Evolutionary conservation across 2,888 invertebrate species (phyloP), one percentile per base, ranked within the genome.

Genomic region (Didymodactylos carnosus): DNA sequence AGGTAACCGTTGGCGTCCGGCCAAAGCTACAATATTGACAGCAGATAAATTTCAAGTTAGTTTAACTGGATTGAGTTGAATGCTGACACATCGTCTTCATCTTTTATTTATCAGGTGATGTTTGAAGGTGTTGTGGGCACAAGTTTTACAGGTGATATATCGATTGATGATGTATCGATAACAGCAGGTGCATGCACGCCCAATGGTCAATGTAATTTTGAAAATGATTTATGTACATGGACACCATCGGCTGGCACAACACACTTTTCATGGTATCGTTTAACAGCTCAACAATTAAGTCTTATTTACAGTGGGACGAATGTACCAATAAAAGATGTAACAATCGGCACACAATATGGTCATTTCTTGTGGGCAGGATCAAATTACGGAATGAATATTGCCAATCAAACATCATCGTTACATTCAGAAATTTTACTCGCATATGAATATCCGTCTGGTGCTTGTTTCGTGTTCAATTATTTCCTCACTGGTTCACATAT

Each of bases 41-140:
- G 2, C 3, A 35, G 62, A 29, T 27, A 62, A 71, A 25, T 74
- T 53, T 69, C 71, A 71, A 53, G 74, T 74, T 39, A 25, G 43
- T 69, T 41, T 43, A 27, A 10, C 49, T 25, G n/a, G 14, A 39
- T 19, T 39, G 25, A 29, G 13, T 19, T 35, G 10, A 2, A 23
- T 13, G n/a, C 39, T 25, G 16, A 39, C 4, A 6, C 23, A 13
- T n/a, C 1, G 3, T 77, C 72, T 29, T 80, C 79, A 75, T 77
- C 76, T 19, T 75, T 46, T 41, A n/a, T n/a, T n/a, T n/a, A n/a
- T 53, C 75, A 53, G 70, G 69, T 69, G 16, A 29, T 76, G 10
- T 77, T 72, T 75, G 75, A 53, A 73, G 82, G 79, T 25, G 77
- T 79, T 8, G 73, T 78, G 75, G 81, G 81, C 16, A 70, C 74